phyloP scores from a whole-genome alignment of 1,140 invertebrate genomes.

The Drosophila melanica region DNA sequence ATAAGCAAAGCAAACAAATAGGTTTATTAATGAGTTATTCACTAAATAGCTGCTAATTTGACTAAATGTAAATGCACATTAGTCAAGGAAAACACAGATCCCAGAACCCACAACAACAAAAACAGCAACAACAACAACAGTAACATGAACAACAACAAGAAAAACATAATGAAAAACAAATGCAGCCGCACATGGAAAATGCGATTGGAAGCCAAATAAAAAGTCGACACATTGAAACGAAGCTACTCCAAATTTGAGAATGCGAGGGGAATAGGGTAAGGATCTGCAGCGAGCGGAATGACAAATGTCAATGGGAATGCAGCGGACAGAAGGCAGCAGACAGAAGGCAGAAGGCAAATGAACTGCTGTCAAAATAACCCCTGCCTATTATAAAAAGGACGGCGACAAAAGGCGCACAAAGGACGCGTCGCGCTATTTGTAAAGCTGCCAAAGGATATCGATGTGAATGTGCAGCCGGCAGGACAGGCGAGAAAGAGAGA shows the following conservation, averaged over 20 bases:
- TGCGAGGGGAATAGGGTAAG: neutral
- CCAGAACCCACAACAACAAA: conserved; percentile 14
- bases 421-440: conserved; percentile 54
- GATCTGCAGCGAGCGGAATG: conserved; percentile 17
- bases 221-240: conserved; percentile 67
- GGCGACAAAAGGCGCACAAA: conserved; percentile 64
- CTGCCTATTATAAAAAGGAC: conserved; percentile 56
- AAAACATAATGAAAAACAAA: conserved; percentile 46
- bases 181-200: conserved; percentile 28
- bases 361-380: conserved; percentile 82
- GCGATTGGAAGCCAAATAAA: conserved; percentile 62
- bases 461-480: conserved; percentile 73
- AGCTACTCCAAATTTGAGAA: conserved; percentile 24
- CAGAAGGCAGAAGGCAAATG: conserved; percentile 73
- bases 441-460: conserved; percentile 63
- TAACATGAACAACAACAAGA: conserved; percentile 5
- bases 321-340: conserved; percentile 60
- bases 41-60: conserved; percentile 61
- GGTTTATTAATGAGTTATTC: conserved; percentile 58
- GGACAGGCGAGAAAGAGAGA: neutral
- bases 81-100: conserved; percentile 49
- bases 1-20: conserved; percentile 10
- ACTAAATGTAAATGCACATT: conserved; percentile 53
- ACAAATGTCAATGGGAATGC: conserved; percentile 55
- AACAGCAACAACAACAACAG: conserved; percentile 5